Evolutionary conservation across 1,140 invertebrate species (phyloP).

Genomic region (Tetramorium parvispinum): DNA sequence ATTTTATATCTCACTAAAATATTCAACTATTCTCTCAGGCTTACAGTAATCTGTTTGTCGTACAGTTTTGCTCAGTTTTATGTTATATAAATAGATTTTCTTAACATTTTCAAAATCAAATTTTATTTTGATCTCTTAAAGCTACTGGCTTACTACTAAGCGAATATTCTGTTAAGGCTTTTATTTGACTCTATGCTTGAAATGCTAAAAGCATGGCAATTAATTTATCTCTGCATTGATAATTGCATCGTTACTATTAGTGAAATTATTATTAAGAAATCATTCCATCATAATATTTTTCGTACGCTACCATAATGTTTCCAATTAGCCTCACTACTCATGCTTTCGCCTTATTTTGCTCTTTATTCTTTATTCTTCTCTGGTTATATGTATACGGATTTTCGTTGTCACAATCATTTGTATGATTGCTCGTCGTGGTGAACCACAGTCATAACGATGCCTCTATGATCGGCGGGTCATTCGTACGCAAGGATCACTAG

Average conservation of each 20-base stretch:
- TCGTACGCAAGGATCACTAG: constrained; percentile 75
- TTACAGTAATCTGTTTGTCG: not conserved
- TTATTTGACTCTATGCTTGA: not conserved
- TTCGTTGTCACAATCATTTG: constrained; percentile 21
- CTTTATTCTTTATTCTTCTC: not conserved
- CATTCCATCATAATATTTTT: not conserved
- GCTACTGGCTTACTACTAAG: not conserved
- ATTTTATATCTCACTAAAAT: not conserved
- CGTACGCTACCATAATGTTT: no score
- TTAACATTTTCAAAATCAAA: not conserved
- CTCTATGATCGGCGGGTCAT: constrained; percentile 56
- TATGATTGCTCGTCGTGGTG: not conserved
- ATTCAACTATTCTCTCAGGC: not conserved
- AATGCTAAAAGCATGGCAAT: not conserved
- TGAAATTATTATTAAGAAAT: not conserved
- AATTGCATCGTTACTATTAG: not conserved
- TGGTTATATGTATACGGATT: not conserved
- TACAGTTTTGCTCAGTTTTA: not conserved
- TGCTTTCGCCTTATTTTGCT: not conserved
- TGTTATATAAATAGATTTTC: not conserved
- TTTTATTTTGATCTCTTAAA: not conserved
- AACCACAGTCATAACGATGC: constrained; percentile 14
- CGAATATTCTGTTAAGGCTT: not conserved
- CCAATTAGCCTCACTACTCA: not conserved
- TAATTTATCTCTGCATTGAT: not conserved